Percentiles rank a stretch among this genome's conserved stretches.
phyloP scores from a whole-genome alignment of 2,888 invertebrate genomes.

The Vandiemenella viatica region DNA sequence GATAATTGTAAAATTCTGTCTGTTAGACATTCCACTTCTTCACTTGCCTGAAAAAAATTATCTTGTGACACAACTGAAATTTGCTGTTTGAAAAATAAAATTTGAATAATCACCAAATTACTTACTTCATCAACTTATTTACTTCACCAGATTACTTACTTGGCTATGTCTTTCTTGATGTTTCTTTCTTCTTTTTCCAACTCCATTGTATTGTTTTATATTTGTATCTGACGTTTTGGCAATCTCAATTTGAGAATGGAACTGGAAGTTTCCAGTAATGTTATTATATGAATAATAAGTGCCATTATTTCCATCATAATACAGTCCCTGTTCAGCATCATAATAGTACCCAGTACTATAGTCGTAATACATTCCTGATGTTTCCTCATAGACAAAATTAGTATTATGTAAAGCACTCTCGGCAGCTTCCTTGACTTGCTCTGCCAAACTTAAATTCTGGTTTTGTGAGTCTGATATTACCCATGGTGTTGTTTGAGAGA shows the following conservation, averaged over 20 bases:
- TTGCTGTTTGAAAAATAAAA: too few species aligned
- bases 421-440: constrained; percentile 64
- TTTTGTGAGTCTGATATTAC: too few species aligned
- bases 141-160: too few species aligned
- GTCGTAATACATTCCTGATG: constrained; percentile 78
- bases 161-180: too few species aligned
- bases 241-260: constrained; percentile 57
- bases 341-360: constrained; percentile 81
- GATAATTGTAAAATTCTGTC: constrained; percentile 28
- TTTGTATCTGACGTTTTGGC: too few species aligned
- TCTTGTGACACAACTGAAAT: too few species aligned
- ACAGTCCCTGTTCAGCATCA: constrained; percentile 71
- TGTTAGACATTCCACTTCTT: constrained; percentile 26
- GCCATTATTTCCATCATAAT: constrained; percentile 74
- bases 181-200: too few species aligned
- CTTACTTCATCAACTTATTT: too few species aligned
- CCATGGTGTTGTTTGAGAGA: too few species aligned
- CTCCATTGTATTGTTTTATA: too few species aligned
- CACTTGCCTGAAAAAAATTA: background rate
- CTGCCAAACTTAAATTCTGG: too few species aligned
- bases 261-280: constrained; percentile 56
- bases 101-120: too few species aligned
- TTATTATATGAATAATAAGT: constrained; percentile 73
- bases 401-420: constrained; percentile 55
- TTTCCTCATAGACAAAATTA: constrained; percentile 74